These are phyloP conservation scores for Pentamera pediparva DNA, from an alignment of 53 echinoderm and acorn worm species.

Conservation along the genomic window DNA sequence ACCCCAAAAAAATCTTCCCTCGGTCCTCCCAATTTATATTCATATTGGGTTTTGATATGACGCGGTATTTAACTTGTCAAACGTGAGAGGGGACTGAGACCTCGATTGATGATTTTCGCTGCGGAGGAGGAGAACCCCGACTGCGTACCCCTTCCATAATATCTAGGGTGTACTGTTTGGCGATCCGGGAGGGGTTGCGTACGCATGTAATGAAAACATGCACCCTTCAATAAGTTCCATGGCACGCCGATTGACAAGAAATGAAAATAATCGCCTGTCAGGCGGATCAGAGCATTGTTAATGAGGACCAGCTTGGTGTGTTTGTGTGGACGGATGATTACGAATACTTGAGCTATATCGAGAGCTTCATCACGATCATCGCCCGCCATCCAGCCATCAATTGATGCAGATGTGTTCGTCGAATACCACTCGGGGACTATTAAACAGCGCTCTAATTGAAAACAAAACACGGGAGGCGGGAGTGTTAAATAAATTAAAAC, in stretches of 20 bases:
- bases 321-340: too few relatives aligned
- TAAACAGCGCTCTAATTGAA: too few relatives aligned
- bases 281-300: not conserved
- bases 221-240: constrained; percentile 12
- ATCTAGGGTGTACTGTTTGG: constrained; percentile 34
- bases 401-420: too few relatives aligned
- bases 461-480: too few relatives aligned
- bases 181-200: constrained; percentile 29
- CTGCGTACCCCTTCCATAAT: constrained; percentile 13
- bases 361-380: too few relatives aligned
- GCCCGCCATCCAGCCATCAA: too few relatives aligned
- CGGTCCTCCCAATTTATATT: constrained; percentile 16
- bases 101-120: too few relatives aligned
- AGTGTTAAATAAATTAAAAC: too few relatives aligned
- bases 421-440: too few relatives aligned
- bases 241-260: constrained; percentile 18
- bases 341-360: too few relatives aligned
- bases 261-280: constrained; percentile 15
- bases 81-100: too few relatives aligned
- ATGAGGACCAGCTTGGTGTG: too few relatives aligned
- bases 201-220: constrained; percentile 28
- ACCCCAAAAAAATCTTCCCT: constrained; percentile 18
- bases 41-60: constrained; percentile 32
- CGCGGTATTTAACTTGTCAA: constrained; percentile 38
- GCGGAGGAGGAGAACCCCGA: constrained; percentile 6